Evolutionary conservation across 2,113 vertebrate genomes (phyloP).

Genomic region (Prinia subflava): DNA sequence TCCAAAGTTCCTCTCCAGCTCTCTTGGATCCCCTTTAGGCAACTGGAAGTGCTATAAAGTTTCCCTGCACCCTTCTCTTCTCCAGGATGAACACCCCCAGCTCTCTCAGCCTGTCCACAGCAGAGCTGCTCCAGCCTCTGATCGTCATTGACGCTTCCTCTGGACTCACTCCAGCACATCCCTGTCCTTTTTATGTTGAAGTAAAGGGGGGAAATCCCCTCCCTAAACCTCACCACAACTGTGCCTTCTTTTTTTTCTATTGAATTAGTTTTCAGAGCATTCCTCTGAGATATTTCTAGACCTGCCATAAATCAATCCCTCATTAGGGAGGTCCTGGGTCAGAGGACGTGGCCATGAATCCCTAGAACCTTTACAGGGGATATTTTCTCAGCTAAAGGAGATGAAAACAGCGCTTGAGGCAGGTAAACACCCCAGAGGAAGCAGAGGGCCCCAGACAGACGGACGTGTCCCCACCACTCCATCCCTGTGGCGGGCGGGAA

Average conservation of each 20-base stretch:
- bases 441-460: background rate
- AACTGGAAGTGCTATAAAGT: background rate
- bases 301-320: background rate
- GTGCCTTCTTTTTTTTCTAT: background rate
- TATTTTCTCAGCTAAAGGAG: background rate
- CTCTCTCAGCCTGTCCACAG: background rate
- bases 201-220: background rate
- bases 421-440: background rate
- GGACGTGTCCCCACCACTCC: background rate
- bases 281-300: background rate
- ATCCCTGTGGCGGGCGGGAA: background rate
- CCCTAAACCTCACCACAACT: background rate
- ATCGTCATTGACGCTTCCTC: background rate
- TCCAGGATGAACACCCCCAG: background rate
- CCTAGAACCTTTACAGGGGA: rapidly evolving
- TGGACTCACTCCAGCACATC: background rate
- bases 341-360: rapidly evolving
- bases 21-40: background rate
- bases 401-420: background rate
- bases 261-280: background rate
- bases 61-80: background rate
- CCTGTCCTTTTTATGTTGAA: background rate
- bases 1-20: background rate
- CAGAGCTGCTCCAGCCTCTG: background rate
- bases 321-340: rapidly evolving